These are phyloP conservation scores for Tetanocera ferruginea DNA, from an alignment of 2,888 invertebrate genomes.

Conservation along the genomic window DNA sequence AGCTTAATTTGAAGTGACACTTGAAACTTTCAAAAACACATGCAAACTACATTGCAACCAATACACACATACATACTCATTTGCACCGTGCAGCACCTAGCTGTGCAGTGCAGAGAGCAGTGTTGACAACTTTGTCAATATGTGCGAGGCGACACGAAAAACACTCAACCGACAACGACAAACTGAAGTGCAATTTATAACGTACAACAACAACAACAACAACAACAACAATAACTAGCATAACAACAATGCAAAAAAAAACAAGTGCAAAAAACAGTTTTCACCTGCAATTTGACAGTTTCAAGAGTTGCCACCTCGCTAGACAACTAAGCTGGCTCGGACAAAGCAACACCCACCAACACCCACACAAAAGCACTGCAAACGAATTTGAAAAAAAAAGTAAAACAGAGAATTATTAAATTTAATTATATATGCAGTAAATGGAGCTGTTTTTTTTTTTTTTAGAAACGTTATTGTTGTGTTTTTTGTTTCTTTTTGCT, in stretches of 20 bases:
- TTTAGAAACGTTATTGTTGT: background rate
- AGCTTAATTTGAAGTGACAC: slow-evolving; percentile 36
- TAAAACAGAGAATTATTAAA: background rate
- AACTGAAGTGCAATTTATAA: slow-evolving; percentile 20
- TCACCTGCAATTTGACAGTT: slow-evolving; percentile 25
- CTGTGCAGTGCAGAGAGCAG: background rate
- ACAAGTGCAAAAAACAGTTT: background rate
- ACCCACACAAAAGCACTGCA: slow-evolving; percentile 5
- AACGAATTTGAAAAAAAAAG: background rate
- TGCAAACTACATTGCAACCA: background rate
- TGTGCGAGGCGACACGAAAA: background rate
- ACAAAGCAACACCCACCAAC: background rate
- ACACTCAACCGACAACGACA: background rate
- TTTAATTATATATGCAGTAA: background rate
- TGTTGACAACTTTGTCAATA: slow-evolving; percentile 5
- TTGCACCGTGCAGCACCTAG: background rate
- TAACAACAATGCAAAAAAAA: background rate
- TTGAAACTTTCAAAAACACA: slow-evolving; percentile 37
- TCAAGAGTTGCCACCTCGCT: slow-evolving; percentile 7
- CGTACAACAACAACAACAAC: background rate
- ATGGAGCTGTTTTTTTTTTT: background rate
- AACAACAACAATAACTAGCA: background rate
- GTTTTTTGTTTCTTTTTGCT: background rate
- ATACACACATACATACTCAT: background rate
- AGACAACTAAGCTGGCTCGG: background rate